Evolutionary conservation across 1,140 invertebrate genomes (phyloP).

Genomic region (Lordiphosa collinella): DNA sequence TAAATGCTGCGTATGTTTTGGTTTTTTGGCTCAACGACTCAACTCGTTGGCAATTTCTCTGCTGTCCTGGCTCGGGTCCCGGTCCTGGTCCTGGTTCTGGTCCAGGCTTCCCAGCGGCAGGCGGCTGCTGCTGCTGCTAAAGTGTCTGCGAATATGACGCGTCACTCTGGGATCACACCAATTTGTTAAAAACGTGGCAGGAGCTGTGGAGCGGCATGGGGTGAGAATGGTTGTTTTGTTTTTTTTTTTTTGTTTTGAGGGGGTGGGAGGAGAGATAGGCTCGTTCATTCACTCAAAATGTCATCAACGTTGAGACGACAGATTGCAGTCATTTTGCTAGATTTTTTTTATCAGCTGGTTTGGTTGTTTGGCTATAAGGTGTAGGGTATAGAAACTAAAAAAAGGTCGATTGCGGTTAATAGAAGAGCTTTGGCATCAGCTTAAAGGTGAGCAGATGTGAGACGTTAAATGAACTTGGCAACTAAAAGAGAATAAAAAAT

Average conservation of each 20-base stretch:
- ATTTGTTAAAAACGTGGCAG: conserved; percentile 64
- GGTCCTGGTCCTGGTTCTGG: background rate
- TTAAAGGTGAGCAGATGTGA: too few relatives aligned
- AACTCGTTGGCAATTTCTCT: conserved; percentile 75
- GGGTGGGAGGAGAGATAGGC: conserved; percentile 36
- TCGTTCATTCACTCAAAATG: conserved; percentile 76
- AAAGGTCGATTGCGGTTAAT: conserved; percentile 16
- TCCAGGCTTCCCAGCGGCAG: conserved; percentile 12
- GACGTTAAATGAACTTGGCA: too few relatives aligned
- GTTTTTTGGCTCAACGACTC: conserved; percentile 76
- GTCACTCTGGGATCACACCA: conserved; percentile 74
- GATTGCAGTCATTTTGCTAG: conserved; percentile 72
- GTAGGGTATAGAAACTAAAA: conserved; percentile 27
- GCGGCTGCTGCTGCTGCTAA: conserved; percentile 51
- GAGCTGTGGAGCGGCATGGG: background rate
- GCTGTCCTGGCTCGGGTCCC: conserved; percentile 53
- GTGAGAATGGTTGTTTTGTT: background rate
- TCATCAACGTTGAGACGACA: conserved; percentile 75
- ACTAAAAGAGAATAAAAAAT: too few relatives aligned
- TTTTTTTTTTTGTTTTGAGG: too few relatives aligned
- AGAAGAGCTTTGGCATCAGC: conserved; percentile 2
- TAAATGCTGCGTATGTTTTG: conserved; percentile 77
- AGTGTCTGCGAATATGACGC: conserved; percentile 75
- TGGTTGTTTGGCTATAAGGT: conserved; percentile 32
- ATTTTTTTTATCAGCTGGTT: conserved; percentile 54